Evolutionary conservation across 1,140 invertebrate species (phyloP).

Genomic region (Odontomachus brunneus): DNA sequence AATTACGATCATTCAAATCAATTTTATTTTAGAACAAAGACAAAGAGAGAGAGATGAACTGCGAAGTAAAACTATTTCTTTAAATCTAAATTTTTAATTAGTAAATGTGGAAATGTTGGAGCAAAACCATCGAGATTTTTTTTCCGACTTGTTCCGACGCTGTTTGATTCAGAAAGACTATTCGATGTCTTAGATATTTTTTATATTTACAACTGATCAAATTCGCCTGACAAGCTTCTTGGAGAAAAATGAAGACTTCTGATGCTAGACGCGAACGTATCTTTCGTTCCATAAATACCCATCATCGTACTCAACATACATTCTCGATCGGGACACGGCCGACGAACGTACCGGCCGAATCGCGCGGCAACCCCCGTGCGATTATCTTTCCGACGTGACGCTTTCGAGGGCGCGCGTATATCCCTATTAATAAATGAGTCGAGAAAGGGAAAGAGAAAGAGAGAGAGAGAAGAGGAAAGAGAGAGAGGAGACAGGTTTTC

Average conservation of each 20-base stretch:
- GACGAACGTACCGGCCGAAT: background rate
- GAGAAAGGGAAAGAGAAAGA: constrained; percentile 14
- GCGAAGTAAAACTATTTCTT: no score
- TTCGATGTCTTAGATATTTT: background rate
- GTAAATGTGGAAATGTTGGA: no score
- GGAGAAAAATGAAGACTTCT: background rate
- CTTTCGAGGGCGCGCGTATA: constrained; percentile 24
- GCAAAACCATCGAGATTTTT: no score
- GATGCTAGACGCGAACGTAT: no score
- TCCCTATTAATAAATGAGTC: constrained; percentile 59
- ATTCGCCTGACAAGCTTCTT: background rate
- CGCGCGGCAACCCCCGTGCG: background rate
- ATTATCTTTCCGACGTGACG: constrained; percentile 28
- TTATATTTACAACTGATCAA: background rate
- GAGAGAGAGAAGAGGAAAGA: constrained; percentile 11
- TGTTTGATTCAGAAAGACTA: no score
- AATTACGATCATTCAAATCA: no score
- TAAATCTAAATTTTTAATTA: no score
- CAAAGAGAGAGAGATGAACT: no score
- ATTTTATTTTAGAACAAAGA: no score
- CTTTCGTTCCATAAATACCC: background rate
- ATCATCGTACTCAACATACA: background rate
- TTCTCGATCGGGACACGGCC: constrained; percentile 14
- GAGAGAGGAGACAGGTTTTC: background rate
- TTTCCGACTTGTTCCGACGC: no score